Evolutionary conservation across 2,113 vertebrate genomes (phyloP).

Genomic region (Pterocles gutturalis): DNA sequence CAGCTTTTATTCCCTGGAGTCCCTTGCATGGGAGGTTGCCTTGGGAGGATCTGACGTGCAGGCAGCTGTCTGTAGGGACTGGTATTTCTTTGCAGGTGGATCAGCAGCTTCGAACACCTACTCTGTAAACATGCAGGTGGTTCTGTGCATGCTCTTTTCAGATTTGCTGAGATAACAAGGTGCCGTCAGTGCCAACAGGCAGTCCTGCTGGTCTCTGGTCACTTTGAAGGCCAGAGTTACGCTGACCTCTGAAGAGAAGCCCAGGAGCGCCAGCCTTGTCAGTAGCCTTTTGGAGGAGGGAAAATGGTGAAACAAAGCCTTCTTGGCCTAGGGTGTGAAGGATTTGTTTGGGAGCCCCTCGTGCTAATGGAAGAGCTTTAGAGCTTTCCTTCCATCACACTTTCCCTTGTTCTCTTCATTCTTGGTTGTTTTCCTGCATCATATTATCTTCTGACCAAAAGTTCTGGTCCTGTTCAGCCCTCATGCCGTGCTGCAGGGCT

Average conservation of each 20-base stretch:
- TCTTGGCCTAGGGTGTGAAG: background rate
- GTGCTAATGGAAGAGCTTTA: background rate
- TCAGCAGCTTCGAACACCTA: background rate
- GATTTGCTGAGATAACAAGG: background rate
- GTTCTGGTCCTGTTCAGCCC: background rate
- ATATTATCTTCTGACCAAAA: background rate
- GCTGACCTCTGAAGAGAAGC: background rate
- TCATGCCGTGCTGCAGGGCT: background rate
- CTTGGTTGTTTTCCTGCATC: background rate
- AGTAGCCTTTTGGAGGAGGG: background rate
- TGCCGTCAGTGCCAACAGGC: background rate
- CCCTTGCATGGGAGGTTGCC: background rate
- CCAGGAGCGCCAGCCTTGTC: background rate
- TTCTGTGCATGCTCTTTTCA: fast-evolving
- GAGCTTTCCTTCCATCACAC: background rate
- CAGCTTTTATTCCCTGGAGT: background rate
- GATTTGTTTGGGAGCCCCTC: background rate
- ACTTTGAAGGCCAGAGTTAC: slow-evolving; percentile 1
- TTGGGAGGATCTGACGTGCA: background rate
- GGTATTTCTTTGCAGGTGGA: background rate
- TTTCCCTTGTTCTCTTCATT: background rate
- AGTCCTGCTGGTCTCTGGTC: slow-evolving; percentile 16
- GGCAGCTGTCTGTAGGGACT: background rate
- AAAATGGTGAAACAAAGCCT: background rate
- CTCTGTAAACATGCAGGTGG: background rate